Conservation (phyloP, 2,797 vertebrate species). For the Lithobates sylvaticus region DNA sequence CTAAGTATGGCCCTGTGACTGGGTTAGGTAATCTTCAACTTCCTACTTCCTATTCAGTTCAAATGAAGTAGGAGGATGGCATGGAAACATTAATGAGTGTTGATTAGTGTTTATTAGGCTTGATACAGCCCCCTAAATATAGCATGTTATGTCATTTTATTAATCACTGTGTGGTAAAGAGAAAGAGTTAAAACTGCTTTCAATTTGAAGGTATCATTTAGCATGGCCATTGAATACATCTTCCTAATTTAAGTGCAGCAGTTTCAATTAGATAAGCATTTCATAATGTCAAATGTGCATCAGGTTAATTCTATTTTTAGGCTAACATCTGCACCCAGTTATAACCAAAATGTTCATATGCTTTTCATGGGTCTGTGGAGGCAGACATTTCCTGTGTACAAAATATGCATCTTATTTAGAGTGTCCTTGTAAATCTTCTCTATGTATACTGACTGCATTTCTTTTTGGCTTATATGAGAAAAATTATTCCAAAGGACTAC, state of each 20-base stretch:
- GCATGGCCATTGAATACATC: constrained; percentile 33
- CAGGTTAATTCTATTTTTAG: constrained; percentile 51
- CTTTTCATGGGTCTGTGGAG: constrained; percentile 48
- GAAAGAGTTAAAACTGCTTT: constrained; percentile 4
- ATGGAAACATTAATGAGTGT: no score
- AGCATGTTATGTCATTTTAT: neutral
- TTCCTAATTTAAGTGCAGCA: constrained; percentile 38
- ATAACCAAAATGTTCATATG: constrained; percentile 26
- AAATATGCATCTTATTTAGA: constrained; percentile 34
- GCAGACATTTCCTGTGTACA: constrained; percentile 25
- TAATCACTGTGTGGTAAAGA: neutral
- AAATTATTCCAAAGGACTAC: constrained; percentile 52
- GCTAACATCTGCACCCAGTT: constrained; percentile 47
- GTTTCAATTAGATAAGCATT: constrained; percentile 34
- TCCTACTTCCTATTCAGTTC: no score
- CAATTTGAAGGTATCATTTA: constrained; percentile 15
- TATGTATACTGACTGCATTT: constrained; percentile 22
- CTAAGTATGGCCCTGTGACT: no score
- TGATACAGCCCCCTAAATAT: no score
- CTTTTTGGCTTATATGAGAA: constrained; percentile 48
- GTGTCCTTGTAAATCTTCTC: constrained; percentile 53
- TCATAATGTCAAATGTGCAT: constrained; percentile 22
- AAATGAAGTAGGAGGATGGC: no score
- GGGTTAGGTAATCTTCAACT: no score
- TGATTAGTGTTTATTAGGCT: no score